phyloP scores from a whole-genome alignment of 2,797 vertebrate species.

The Acropternis orthonyx region DNA sequence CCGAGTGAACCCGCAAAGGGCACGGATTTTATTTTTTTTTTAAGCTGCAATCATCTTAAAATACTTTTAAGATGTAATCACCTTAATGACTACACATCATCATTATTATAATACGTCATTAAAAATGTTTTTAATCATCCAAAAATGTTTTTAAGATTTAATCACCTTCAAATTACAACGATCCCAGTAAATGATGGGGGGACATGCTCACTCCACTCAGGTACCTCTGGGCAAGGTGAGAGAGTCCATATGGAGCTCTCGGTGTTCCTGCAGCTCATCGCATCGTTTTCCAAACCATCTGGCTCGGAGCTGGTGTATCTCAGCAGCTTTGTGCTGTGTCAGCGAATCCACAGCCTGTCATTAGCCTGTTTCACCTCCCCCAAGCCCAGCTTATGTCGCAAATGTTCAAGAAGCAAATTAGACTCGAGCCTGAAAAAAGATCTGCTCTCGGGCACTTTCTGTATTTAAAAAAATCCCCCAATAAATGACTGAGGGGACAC shows the following conservation, averaged over 20 bases:
- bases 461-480: background rate
- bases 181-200: fast-evolving
- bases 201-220: fast-evolving
- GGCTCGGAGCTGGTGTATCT: background rate
- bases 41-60: background rate
- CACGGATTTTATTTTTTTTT: background rate
- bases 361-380: background rate
- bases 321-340: background rate
- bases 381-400: background rate
- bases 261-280: background rate
- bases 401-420: background rate
- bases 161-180: background rate
- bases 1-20: background rate
- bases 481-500: background rate
- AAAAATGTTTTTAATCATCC: background rate
- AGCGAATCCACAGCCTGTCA: background rate
- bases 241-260: background rate
- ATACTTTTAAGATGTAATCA: background rate
- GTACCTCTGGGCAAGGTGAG: background rate
- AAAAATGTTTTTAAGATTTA: background rate
- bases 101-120: too few species aligned
- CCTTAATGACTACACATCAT: background rate
- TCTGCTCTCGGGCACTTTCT: background rate
- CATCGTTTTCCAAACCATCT: background rate
- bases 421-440: background rate